phyloP scores from a whole-genome alignment of 2,888 invertebrate species.

The Acronicta psi region DNA sequence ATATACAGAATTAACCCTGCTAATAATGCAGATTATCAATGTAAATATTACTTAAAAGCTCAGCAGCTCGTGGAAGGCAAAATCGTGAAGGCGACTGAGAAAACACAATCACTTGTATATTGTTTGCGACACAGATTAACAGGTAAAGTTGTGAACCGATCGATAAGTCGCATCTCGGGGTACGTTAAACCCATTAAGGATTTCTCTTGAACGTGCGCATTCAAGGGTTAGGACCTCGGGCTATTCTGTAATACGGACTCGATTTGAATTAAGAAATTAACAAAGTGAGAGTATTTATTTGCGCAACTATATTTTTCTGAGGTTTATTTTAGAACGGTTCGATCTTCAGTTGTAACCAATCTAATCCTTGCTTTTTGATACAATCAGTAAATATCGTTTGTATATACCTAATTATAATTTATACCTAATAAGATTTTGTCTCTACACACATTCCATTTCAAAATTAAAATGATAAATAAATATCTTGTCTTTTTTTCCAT shows the following conservation, averaged over 20 bases:
- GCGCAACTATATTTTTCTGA: too few species aligned
- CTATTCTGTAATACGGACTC: constrained; percentile 55
- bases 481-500: too few species aligned
- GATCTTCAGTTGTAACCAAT: too few species aligned
- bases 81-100: constrained; percentile 41
- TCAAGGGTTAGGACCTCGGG: constrained; percentile 59
- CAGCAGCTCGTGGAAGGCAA: constrained; percentile 15
- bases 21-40: not conserved
- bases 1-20: not conserved
- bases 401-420: too few species aligned
- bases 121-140: constrained; percentile 49
- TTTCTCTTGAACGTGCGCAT: constrained; percentile 59
- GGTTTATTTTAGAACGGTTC: too few species aligned
- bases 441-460: too few species aligned
- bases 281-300: too few species aligned
- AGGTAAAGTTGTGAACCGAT: constrained; percentile 60
- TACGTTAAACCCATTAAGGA: constrained; percentile 64
- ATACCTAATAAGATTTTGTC: too few species aligned
- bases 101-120: constrained; percentile 48
- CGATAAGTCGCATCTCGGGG: constrained; percentile 58
- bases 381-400: too few species aligned
- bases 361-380: too few species aligned
- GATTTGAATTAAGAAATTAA: not conserved
- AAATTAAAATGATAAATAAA: too few species aligned
- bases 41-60: constrained; percentile 24